These are phyloP conservation scores for Chaetodon trifascialis DNA, from an alignment of 2,113 vertebrate genomes.

Conservation along the genomic window DNA sequence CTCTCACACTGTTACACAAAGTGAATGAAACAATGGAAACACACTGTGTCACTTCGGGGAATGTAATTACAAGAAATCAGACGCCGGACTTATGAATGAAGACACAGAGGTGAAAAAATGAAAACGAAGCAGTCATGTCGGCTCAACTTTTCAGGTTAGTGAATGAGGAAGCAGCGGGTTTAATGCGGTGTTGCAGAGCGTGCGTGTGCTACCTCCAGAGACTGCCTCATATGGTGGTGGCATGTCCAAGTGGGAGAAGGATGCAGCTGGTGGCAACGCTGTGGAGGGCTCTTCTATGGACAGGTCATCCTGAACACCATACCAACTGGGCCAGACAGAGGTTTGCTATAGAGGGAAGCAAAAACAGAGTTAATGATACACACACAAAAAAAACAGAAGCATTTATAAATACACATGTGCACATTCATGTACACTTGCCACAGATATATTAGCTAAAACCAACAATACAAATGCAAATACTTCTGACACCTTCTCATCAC, in stretches of 20 bases:
- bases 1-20: slow-evolving; percentile 6
- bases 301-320: slow-evolving; percentile 86
- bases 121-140: not conserved
- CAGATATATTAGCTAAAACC: not conserved
- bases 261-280: slow-evolving; percentile 83
- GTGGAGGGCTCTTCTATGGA: slow-evolving; percentile 86
- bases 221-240: slow-evolving; percentile 88
- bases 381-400: slow-evolving; percentile 9
- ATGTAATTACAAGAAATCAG: not conserved
- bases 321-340: slow-evolving; percentile 88
- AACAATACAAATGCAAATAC: not conserved
- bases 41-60: not conserved
- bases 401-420: not conserved
- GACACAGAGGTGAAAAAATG: too few relatives aligned
- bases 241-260: slow-evolving; percentile 87
- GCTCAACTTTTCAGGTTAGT: not conserved
- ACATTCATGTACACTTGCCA: not conserved
- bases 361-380: slow-evolving; percentile 30
- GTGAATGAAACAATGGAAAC: not conserved
- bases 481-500: not conserved
- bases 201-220: slow-evolving; percentile 81
- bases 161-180: slow-evolving; percentile 1
- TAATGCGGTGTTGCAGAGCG: not conserved
- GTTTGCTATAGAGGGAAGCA: slow-evolving; percentile 76
- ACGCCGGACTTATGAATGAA: not conserved